Evolutionary conservation across 2,797 vertebrate species (phyloP), one percentile per base, ranked within the genome.

Genomic region (Tauraco hartlaubi): DNA sequence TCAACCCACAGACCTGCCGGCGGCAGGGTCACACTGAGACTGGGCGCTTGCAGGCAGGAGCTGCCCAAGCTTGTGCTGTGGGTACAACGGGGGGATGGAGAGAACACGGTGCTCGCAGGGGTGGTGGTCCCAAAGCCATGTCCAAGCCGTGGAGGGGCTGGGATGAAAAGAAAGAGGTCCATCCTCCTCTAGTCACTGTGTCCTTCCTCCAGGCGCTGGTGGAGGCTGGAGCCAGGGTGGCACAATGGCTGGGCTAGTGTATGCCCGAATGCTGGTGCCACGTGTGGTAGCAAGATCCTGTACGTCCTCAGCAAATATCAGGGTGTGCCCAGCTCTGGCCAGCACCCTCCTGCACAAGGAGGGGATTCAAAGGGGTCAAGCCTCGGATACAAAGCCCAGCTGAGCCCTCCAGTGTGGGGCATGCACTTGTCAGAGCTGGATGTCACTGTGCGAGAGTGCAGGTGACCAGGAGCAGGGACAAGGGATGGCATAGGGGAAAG

Each of bases 41-140:
- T 28, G 28, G 68, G 48, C 5, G 3, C 39, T 55, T 0, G 0
- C 0, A 2, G 46, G 25, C 64, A 90, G 59, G 51, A 88, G 43
- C 62, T 88, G 76, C 83, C 73, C 58, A 52, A 71, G 66, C 56
- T 75, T 85, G 91, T 78, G 77, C 69, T 80, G 33, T 1, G 15
- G 56, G 35, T 78, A 84, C 26, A 3, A 1, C 9, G 13, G 13
- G 2, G 1, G 25, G 25, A 51, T 51, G 51, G 43, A 87, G 9
- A 46, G 46, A 87, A 22, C 25, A 58, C 4, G 5, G 5, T 2
- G 4, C 20, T 35, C 23, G 0, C 22, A 74, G 72, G 54, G 6
- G 5, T 21, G 16, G 17, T 0, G 1, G 33, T 89, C 41, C 20
- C 12, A 15, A 85, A 87, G 26, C 23, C 2, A 2, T 29, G 8